Evolutionary conservation across 92 coral and sea anemone genomes (phyloP), one percentile per base, ranked within the genome.

Genomic region (Desmophyllum pertusum): DNA sequence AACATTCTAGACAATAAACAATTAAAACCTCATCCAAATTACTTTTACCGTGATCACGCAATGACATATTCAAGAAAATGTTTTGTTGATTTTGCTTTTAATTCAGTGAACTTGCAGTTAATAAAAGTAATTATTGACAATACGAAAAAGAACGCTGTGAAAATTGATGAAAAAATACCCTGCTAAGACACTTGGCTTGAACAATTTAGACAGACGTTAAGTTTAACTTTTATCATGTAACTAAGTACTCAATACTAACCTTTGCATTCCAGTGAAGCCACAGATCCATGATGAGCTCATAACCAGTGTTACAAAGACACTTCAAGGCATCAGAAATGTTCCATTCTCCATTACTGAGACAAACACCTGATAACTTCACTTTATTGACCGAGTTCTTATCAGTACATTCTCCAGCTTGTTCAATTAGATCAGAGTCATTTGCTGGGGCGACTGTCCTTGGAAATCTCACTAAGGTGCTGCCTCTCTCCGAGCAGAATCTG

Each of bases 321-420:
- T 55, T 76, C 17, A 86, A 70, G 13, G 69, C 67, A 30, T 59
- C 77, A 18, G 66, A 73, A 50, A 92, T 76, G 6, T 79, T 86
- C 98, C 98, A 96, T 10, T 70, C 73, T 40, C 99, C 99, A 72
- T 84, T 55, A 38, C 91, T 92, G 41, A 83, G 81, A 36, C 99
- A 96, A 18, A 75, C 84, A 10, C 92, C 95, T 0, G 50, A 63
- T 50, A 90, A 46, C 43, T 23, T 79, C 0, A 73, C 80, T 33
- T 76, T 63, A 73, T 89, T 94, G 35, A 62, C 75, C 1, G 95
- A 87, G 71, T 91, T 81, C 1, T 37, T n/a, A 43, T 29, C 38
- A 31, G 38, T 10, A 64, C 70, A 64, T 30, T 1, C 13, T 30
- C 38, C 41, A 53, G 65, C 79, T 10, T 90, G 94, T 67, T 67